These are phyloP conservation scores for Heliconius aoede DNA, from an alignment of 2,888 invertebrate genomes.

Conservation along the genomic window DNA sequence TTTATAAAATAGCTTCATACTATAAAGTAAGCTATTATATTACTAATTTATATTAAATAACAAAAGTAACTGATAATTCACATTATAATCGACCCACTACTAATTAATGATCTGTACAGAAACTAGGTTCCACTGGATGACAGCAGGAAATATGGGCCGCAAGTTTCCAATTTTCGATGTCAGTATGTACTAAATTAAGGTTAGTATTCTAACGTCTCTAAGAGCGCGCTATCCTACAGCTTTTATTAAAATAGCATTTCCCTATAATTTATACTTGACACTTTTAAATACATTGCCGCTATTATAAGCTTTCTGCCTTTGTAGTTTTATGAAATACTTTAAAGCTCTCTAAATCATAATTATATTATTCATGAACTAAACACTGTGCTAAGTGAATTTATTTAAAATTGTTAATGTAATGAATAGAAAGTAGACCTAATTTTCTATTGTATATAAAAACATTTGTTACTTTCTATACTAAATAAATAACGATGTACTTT, in stretches of 20 bases:
- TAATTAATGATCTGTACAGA: neutral
- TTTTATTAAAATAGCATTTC: conserved; percentile 47
- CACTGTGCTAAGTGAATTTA: neutral
- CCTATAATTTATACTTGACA: conserved; percentile 46
- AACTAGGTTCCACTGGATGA: conserved; percentile 34
- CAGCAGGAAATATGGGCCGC: conserved; percentile 42
- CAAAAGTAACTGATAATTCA: neutral
- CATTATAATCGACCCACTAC: neutral
- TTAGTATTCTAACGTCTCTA: conserved; percentile 44
- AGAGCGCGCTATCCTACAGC: conserved; percentile 37
- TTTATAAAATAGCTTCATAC: neutral
- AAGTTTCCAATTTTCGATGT: conserved; percentile 43
- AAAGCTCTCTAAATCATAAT: conserved; percentile 28
- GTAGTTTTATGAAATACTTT: conserved; percentile 32
- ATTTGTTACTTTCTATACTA: neutral
- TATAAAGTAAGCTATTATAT: neutral
- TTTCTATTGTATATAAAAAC: neutral
- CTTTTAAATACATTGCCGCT: conserved; percentile 44
- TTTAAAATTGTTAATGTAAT: conserved; percentile 7
- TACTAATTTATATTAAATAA: neutral
- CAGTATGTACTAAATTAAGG: conserved; percentile 44
- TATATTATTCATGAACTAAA: conserved; percentile 27
- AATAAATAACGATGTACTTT: neutral
- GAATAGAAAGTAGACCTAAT: neutral
- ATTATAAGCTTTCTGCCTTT: conserved; percentile 34